These are phyloP conservation scores for Dasyprocta punctata DNA, from an alignment of 2,113 vertebrate genomes.

Conservation along the genomic window DNA sequence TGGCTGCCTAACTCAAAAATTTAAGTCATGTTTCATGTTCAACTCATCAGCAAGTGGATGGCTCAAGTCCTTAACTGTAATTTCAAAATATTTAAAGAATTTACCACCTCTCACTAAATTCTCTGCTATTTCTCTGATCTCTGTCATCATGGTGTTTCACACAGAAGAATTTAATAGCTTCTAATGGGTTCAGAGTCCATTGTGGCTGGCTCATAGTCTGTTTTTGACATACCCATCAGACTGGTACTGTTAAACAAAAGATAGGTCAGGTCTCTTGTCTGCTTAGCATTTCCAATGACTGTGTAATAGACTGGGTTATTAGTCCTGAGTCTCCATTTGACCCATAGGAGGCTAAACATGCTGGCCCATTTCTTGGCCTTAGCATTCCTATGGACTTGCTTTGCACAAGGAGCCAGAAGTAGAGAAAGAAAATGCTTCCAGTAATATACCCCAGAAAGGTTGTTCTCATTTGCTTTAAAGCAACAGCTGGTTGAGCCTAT, in stretches of 20 bases:
- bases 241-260: neutral
- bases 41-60: neutral
- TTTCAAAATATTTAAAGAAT: slow-evolving; percentile 45
- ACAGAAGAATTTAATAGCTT: neutral
- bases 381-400: neutral
- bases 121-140: neutral
- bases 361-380: neutral
- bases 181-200: neutral
- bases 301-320: neutral
- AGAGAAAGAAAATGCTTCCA: neutral
- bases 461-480: neutral
- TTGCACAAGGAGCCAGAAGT: neutral
- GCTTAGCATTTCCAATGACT: neutral
- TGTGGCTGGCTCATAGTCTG: neutral
- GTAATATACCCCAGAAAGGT: neutral
- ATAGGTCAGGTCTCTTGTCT: neutral
- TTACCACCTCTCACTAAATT: neutral
- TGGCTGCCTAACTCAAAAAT: neutral
- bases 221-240: neutral
- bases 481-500: neutral
- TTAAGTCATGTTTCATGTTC: neutral
- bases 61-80: neutral
- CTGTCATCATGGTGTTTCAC: neutral
- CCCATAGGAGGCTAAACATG: neutral
- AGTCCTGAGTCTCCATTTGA: neutral